These are phyloP conservation scores for Cristatella mucedo DNA, from an alignment of 2,888 invertebrate species.

Conservation along the genomic window DNA sequence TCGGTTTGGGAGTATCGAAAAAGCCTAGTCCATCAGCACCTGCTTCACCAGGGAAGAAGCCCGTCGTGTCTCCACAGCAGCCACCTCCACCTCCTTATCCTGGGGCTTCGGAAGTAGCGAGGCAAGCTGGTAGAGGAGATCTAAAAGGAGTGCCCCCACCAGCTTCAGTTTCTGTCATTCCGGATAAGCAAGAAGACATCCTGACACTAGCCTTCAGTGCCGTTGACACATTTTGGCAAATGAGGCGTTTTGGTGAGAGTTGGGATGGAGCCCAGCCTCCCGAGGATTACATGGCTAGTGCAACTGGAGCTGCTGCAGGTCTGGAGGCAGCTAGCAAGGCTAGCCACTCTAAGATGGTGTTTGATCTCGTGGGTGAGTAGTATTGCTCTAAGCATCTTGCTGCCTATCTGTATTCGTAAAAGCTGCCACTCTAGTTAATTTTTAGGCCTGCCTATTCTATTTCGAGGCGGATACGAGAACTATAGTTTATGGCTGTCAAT, in stretches of 20 bases:
- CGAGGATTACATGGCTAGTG: slow-evolving; percentile 18
- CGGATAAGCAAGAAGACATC: slow-evolving; percentile 4
- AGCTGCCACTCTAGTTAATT: too few species aligned
- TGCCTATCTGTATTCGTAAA: too few species aligned
- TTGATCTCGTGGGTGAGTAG: slow-evolving; percentile 35
- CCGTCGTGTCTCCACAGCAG: too few species aligned
- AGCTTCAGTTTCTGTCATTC: slow-evolving; percentile 4
- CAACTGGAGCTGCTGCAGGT: slow-evolving; percentile 12
- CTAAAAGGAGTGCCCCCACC: slow-evolving; percentile 1
- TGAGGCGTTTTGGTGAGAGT: slow-evolving; percentile 21
- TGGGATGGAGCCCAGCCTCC: slow-evolving; percentile 18
- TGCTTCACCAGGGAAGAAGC: neutral
- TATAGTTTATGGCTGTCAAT: too few species aligned
- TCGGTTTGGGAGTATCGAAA: neutral
- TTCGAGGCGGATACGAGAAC: too few species aligned
- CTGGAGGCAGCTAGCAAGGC: slow-evolving; percentile 19
- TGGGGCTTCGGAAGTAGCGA: too few species aligned
- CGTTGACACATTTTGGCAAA: slow-evolving; percentile 27
- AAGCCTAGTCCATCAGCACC: slow-evolving; percentile 3
- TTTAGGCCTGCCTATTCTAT: too few species aligned
- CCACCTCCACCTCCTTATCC: too few species aligned
- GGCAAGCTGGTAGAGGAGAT: too few species aligned
- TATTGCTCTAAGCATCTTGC: too few species aligned
- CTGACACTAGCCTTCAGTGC: slow-evolving; percentile 18
- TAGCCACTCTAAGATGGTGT: slow-evolving; percentile 30